Base-by-base conservation (phyloP, 2,888 invertebrate genomes). In the Pegoplata infirma region DNA sequence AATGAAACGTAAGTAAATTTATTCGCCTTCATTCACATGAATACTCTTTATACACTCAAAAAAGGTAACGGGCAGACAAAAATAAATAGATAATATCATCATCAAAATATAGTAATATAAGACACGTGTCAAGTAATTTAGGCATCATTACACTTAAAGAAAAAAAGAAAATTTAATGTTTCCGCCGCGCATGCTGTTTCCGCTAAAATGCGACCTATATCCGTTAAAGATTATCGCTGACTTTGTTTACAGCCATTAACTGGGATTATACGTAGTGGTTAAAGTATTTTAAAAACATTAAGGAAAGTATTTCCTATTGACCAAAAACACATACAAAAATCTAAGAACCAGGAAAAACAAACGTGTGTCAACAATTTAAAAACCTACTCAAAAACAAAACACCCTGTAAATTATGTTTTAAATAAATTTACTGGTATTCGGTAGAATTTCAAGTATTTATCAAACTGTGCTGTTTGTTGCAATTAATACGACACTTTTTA, bases 161-260 rank as follows among this genome's bases (percentile, higher is more conserved):
- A 76, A 76, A 19, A 46, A 28, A 59, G 36, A 73, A 56, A 67
- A 56, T 73, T 82, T 87, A 87, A 87, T 87, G 87, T 86, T 87
- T 87, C 87, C 87, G 87, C 84, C 83, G 84, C 83, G 86, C 87
- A 86, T 84, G 84, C 86, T 84, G 84, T 85, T 85, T 87, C 87
- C 87, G 87, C 23, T 44, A 47, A 16, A 66, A 59, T 73, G 55
- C 53, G 23, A 69, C 28, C 44, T 21, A 66, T 73, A 68, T 76
- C 80, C 80, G 76, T 73, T 76, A 66, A 66, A 72, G 68, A 69
- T 76, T 80, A 76, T 73, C 64, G 77, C 68, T 75, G 71, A 75
- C 75, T 79, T 71, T 75, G 53, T 75, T 67, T 58, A n/a, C n/a
- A n/a, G 10, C 59, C 44, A 36, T 55, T 64, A 36, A 25, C 28